A percentile compares a stretch with the other conserved stretches of the same genome.
phyloP scores from a whole-genome alignment of 2,888 invertebrate species.

The Tiliacea aurago region DNA sequence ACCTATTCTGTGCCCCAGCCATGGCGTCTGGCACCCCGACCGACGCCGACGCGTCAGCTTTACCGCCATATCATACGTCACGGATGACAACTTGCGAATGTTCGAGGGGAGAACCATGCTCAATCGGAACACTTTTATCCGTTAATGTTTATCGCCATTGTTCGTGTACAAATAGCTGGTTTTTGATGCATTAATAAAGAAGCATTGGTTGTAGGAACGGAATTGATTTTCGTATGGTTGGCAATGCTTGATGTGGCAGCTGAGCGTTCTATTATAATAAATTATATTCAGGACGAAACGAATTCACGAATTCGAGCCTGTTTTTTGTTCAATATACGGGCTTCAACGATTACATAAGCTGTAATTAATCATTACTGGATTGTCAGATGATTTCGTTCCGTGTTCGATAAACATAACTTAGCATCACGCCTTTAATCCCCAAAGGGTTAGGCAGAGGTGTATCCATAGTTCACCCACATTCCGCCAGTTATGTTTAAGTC shows the following conservation, averaged over 20 bases:
- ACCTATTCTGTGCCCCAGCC: not conserved
- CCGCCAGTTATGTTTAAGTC: too few species aligned
- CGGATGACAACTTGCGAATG: conserved; percentile 59
- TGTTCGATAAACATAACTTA: not conserved
- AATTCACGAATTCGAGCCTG: conserved; percentile 27
- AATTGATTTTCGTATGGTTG: conserved; percentile 34
- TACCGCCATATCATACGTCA: conserved; percentile 60
- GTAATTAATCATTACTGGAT: conserved; percentile 35
- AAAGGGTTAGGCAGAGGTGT: too few species aligned
- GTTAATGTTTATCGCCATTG: conserved; percentile 52
- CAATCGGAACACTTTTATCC: conserved; percentile 37
- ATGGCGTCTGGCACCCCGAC: conserved; percentile 25
- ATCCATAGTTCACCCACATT: too few species aligned
- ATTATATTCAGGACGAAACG: conserved; percentile 17
- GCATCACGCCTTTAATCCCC: too few species aligned
- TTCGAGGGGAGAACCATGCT: conserved; percentile 43
- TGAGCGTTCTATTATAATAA: conserved; percentile 29
- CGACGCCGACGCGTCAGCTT: conserved; percentile 51
- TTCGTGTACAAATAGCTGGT: conserved; percentile 38
- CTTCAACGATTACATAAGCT: conserved; percentile 4
- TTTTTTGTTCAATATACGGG: conserved; percentile 1
- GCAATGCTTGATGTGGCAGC: conserved; percentile 28
- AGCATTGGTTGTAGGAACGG: conserved; percentile 24
- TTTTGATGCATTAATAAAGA: conserved; percentile 44
- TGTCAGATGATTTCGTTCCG: not conserved